Conservation (phyloP, 2,797 vertebrate genomes). For the Argya squamiceps region DNA sequence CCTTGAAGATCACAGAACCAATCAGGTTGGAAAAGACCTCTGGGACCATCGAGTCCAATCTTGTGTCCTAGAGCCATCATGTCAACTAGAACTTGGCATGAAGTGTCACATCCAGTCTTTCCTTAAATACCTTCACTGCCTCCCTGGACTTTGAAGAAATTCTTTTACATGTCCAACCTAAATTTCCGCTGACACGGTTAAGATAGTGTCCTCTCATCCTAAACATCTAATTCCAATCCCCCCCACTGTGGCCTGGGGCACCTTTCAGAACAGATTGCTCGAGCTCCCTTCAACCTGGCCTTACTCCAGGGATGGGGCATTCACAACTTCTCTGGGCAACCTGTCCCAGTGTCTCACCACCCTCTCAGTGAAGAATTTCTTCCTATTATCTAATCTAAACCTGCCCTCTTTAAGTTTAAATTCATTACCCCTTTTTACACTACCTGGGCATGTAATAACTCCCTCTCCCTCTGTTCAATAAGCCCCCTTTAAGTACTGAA, state of each 20-base stretch:
- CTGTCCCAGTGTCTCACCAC: background rate
- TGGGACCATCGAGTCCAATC: background rate
- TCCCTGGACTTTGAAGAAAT: background rate
- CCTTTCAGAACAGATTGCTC: background rate
- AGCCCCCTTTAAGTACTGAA: background rate
- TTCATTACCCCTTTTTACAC: background rate
- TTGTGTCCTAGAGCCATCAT: background rate
- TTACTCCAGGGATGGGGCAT: background rate
- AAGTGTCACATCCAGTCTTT: background rate
- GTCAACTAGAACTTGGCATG: background rate
- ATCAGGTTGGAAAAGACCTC: background rate
- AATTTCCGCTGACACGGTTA: background rate
- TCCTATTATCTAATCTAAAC: background rate
- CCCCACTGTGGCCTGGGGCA: rapidly evolving
- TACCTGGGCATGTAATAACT: background rate
- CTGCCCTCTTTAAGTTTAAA: background rate
- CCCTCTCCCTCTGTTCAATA: background rate
- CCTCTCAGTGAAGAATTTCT: background rate
- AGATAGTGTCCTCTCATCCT: background rate
- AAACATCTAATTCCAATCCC: background rate
- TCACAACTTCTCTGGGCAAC: background rate
- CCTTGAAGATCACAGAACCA: background rate
- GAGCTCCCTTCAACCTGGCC: too few species aligned
- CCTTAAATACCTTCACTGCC: background rate
- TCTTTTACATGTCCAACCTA: background rate